phyloP scores from a whole-genome alignment of 2,797 vertebrate genomes.

The Phoeniculus purpureus region DNA sequence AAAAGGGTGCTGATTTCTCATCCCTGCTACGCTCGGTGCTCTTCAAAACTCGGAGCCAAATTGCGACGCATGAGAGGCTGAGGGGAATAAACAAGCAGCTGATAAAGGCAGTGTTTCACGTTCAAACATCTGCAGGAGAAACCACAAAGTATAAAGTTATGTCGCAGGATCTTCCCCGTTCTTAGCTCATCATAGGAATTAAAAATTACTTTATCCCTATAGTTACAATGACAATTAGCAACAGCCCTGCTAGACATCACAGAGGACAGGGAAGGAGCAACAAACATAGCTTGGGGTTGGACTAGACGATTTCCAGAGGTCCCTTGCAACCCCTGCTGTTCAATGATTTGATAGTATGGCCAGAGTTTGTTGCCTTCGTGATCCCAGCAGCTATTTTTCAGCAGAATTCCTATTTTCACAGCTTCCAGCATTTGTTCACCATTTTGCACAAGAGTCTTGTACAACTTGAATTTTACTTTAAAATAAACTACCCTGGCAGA shows the following conservation, averaged over 20 bases:
- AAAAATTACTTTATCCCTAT: neutral
- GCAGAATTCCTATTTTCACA: neutral
- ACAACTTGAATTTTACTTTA: neutral
- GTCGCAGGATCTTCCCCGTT: neutral
- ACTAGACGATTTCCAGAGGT: too few species aligned
- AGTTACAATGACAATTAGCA: neutral
- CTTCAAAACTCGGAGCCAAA: constrained; percentile 50
- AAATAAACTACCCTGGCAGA: neutral
- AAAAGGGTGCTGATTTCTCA: constrained; percentile 66
- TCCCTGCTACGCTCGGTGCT: neutral
- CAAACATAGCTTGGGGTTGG: neutral
- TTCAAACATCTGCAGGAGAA: neutral
- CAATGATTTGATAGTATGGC: too few species aligned
- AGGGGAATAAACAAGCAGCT: neutral
- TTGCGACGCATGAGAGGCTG: constrained; percentile 27
- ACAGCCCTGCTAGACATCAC: neutral
- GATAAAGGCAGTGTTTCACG: constrained; percentile 28
- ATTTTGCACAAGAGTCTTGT: neutral
- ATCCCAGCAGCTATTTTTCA: neutral
- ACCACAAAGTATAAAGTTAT: neutral
- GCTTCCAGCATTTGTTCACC: neutral
- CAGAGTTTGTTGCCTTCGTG: neutral
- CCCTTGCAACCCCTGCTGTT: too few species aligned
- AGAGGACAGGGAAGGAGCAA: neutral
- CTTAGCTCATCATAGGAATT: neutral